Conservation (phyloP, 2,113 vertebrate genomes). For the Perca fluviatilis region DNA sequence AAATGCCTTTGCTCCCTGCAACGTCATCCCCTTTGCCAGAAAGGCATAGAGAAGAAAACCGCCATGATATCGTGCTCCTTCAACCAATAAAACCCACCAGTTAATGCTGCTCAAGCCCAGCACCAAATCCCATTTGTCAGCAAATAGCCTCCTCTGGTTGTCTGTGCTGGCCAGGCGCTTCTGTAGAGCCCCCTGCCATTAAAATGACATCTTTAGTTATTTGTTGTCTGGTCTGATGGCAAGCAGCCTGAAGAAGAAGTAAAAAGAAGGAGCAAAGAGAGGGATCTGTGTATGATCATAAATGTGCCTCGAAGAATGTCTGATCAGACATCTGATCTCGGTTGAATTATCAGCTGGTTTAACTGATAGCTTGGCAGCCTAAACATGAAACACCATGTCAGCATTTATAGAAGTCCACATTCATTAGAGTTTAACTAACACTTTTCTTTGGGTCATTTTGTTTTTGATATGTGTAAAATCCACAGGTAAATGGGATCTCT, state of each 20-base stretch:
- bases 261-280: conserved; percentile 42
- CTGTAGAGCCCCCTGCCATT: conserved; percentile 66
- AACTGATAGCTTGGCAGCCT: conserved; percentile 2
- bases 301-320: conserved; percentile 25
- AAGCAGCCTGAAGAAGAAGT: conserved; percentile 40
- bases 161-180: conserved; percentile 70
- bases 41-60: conserved; percentile 75
- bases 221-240: conserved; percentile 66
- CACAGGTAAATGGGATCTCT: background rate
- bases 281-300: conserved; percentile 56
- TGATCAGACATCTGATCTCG: conserved; percentile 44
- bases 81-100: conserved; percentile 81
- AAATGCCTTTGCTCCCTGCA: conserved; percentile 68
- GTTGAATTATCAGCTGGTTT: conserved; percentile 35
- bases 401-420: background rate
- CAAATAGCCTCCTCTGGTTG: conserved; percentile 76
- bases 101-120: conserved; percentile 78
- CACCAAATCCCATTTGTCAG: conserved; percentile 82
- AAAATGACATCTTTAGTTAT: conserved; percentile 66
- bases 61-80: conserved; percentile 77
- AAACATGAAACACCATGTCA: conserved; percentile 1
- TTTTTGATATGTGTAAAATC: background rate
- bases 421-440: background rate
- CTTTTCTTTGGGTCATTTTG: background rate
- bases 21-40: conserved; percentile 74